Percentiles rank a stretch among this genome's conserved stretches.
Conservation (phyloP, 2,797 vertebrate species). For the Atherinosoma microstoma region DNA sequence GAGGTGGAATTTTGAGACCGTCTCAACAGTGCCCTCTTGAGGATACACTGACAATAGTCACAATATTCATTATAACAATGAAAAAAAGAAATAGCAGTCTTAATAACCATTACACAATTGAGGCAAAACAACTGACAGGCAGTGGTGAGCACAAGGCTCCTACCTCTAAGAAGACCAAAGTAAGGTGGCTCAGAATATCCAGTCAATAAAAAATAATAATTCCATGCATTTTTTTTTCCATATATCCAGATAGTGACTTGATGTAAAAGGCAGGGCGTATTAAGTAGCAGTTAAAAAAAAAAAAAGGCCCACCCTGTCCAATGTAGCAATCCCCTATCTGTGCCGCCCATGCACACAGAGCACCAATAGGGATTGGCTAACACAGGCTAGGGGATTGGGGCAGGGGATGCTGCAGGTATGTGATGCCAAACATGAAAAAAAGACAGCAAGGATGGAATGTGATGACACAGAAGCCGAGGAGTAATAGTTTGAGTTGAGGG, state of each 20-base stretch:
- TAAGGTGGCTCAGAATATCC: conserved; percentile 83
- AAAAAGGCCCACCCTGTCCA: conserved; percentile 60
- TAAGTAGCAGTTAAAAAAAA: conserved; percentile 44
- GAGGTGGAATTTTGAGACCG: conserved; percentile 76
- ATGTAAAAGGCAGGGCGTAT: conserved; percentile 77
- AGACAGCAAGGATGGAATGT: conserved; percentile 34
- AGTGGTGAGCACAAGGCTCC: conserved; percentile 72
- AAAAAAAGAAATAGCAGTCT: conserved; percentile 61
- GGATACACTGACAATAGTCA: conserved; percentile 78
- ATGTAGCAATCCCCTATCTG: conserved; percentile 75
- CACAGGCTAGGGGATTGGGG: conserved; percentile 72
- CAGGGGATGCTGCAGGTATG: conserved; percentile 59
- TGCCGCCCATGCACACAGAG: conserved; percentile 83
- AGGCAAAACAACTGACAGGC: conserved; percentile 79
- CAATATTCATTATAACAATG: conserved; percentile 74
- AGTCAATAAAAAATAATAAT: conserved; percentile 73
- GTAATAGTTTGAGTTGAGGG: conserved; percentile 45
- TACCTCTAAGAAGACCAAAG: conserved; percentile 75
- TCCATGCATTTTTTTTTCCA: conserved; percentile 79
- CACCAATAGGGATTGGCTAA: conserved; percentile 80
- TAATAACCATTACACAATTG: conserved; percentile 76
- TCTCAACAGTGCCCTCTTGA: conserved; percentile 78
- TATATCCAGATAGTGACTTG: conserved; percentile 78
- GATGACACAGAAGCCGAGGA: conserved; percentile 31
- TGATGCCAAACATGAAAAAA: conserved; percentile 36